Evolutionary conservation across 2,888 invertebrate species (phyloP).

Genomic region (Troides helena): DNA sequence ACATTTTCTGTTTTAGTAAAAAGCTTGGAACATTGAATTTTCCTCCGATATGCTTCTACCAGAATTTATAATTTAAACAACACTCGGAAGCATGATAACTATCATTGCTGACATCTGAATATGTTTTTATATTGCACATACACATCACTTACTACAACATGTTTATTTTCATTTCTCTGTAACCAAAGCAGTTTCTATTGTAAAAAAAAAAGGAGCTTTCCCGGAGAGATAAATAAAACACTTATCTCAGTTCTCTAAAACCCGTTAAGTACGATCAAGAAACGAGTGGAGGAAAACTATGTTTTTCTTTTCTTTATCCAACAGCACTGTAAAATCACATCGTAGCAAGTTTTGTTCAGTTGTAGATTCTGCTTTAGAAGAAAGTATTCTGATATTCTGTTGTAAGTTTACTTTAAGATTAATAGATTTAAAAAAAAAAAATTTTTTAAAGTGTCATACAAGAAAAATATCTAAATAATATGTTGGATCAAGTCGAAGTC

Average conservation of each 20-base stretch:
- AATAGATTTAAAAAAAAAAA: too few species aligned
- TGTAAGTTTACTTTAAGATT: neutral
- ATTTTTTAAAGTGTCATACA: too few species aligned
- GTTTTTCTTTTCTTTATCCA: neutral
- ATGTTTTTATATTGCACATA: too few species aligned
- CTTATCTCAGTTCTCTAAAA: conserved; percentile 7
- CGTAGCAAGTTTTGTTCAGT: neutral
- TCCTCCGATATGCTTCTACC: too few species aligned
- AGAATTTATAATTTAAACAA: too few species aligned
- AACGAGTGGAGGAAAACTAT: conserved; percentile 1
- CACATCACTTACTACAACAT: too few species aligned
- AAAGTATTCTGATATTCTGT: neutral
- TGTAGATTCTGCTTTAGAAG: neutral
- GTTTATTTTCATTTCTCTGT: neutral
- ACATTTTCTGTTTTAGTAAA: neutral
- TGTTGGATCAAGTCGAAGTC: too few species aligned
- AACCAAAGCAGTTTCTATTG: neutral
- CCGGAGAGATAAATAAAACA: conserved; percentile 7
- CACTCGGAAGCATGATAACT: too few species aligned
- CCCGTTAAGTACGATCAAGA: conserved; percentile 14
- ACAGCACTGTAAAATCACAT: neutral
- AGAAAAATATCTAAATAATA: too few species aligned
- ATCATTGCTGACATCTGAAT: too few species aligned
- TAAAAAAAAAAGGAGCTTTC: neutral
- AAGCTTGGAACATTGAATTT: neutral